phyloP scores from a whole-genome alignment of 1,140 invertebrate genomes.

The Drosophila equinoxialis region DNA sequence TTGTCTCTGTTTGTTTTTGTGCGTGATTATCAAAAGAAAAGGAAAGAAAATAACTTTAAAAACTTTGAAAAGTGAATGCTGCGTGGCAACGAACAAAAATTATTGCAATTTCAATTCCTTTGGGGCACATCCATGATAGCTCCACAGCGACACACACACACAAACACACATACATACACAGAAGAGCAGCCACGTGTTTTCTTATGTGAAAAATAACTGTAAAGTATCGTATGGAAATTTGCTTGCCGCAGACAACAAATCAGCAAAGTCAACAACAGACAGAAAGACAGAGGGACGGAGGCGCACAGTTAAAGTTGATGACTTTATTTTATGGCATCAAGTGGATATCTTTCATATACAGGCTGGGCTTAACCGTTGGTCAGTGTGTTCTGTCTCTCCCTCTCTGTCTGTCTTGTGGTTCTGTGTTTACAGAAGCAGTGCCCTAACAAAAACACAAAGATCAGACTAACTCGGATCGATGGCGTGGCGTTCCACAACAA shows the following conservation, averaged over 20 bases:
- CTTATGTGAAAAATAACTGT: slow-evolving; percentile 57
- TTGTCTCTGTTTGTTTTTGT: slow-evolving; percentile 49
- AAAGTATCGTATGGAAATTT: slow-evolving; percentile 61
- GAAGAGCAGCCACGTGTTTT: background rate
- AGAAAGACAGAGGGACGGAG: slow-evolving; percentile 18
- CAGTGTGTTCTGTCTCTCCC: background rate
- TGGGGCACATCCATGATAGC: background rate
- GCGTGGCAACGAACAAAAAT: slow-evolving; percentile 45
- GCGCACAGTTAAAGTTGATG: slow-evolving; percentile 43
- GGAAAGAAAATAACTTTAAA: slow-evolving; percentile 35
- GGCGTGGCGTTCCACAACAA: slow-evolving; percentile 21
- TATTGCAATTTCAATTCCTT: slow-evolving; percentile 19
- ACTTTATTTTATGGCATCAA: slow-evolving; percentile 69
- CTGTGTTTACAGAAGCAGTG: slow-evolving; percentile 46
- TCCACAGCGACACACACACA: background rate
- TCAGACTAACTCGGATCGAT: background rate
- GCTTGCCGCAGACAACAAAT: slow-evolving; percentile 58
- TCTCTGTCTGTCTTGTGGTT: slow-evolving; percentile 2
- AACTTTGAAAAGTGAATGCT: slow-evolving; percentile 74
- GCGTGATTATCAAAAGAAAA: slow-evolving; percentile 28
- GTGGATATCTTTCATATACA: slow-evolving; percentile 40
- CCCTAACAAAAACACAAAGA: slow-evolving; percentile 18
- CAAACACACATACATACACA: background rate
- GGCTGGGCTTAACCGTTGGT: slow-evolving; percentile 6
- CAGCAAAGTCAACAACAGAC: slow-evolving; percentile 74